phyloP scores from a whole-genome alignment of 1,140 invertebrate genomes.

The Musca vetustissima region DNA sequence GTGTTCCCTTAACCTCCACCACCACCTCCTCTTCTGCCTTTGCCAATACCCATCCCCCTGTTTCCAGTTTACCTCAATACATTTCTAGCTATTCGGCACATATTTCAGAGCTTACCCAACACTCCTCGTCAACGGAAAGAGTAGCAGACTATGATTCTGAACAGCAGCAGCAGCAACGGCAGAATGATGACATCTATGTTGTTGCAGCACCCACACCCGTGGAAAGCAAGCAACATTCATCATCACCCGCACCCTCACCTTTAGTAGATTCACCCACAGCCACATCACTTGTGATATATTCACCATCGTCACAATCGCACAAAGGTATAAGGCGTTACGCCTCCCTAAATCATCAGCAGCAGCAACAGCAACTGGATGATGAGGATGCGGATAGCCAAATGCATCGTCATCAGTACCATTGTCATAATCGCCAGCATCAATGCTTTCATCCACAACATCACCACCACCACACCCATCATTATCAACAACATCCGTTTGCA shows the following conservation, averaged over 20 bases:
- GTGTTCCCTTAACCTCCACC: too few relatives aligned
- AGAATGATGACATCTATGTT: background rate
- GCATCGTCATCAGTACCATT: background rate
- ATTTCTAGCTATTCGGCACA: background rate
- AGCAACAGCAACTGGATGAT: background rate
- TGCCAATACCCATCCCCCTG: too few relatives aligned
- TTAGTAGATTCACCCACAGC: constrained; percentile 29
- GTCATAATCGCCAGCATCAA: constrained; percentile 7
- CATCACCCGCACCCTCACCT: background rate
- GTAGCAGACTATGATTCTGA: background rate
- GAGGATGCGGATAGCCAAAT: background rate
- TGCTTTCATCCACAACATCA: constrained; percentile 2
- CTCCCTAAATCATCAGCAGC: constrained; percentile 28
- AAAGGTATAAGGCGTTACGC: constrained; percentile 36
- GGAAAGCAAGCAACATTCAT: constrained; percentile 20
- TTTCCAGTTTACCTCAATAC: background rate
- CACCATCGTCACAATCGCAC: constrained; percentile 48
- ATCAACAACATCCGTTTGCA: background rate
- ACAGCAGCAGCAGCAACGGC: constrained; percentile 10
- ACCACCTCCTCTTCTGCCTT: too few relatives aligned
- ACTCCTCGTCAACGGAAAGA: too few relatives aligned
- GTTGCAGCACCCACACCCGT: background rate
- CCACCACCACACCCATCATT: background rate
- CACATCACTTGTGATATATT: constrained; percentile 32
- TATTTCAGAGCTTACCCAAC: too few relatives aligned